These are phyloP conservation scores for Orchesellides sinensis DNA, from an alignment of 2,888 invertebrate species.

Conservation along the genomic window DNA sequence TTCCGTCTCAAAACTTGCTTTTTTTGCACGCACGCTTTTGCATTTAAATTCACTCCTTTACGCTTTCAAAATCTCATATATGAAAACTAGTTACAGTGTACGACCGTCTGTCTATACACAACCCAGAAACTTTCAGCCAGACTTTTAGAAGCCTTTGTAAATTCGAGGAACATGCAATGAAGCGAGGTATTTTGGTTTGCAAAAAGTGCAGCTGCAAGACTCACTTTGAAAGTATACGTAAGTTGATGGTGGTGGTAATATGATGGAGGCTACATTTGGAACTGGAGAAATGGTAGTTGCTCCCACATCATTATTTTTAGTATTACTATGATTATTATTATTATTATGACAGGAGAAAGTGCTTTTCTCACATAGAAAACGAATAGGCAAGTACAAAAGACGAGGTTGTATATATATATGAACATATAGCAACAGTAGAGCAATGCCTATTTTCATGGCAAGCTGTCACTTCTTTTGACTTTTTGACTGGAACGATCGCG, in stretches of 20 bases:
- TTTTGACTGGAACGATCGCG: conserved; percentile 33
- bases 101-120: too few relatives aligned
- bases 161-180: too few relatives aligned
- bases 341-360: conserved; percentile 18
- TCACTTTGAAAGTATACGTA: too few relatives aligned
- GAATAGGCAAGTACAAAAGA: not conserved
- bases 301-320: conserved; percentile 42
- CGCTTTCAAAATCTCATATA: not conserved
- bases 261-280: not conserved
- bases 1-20: too few relatives aligned
- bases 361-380: not conserved
- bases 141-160: too few relatives aligned
- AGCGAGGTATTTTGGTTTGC: conserved; percentile 1
- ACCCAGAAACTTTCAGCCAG: too few relatives aligned
- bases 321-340: conserved; percentile 36
- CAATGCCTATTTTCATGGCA: conserved; percentile 1
- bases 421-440: conserved; percentile 16
- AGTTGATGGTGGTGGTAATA: too few relatives aligned
- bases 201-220: not conserved
- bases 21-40: conserved; percentile 10
- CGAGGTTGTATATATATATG: too few relatives aligned
- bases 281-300: conserved; percentile 12
- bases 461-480: conserved; percentile 43
- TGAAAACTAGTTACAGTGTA: too few relatives aligned
- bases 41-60: not conserved